Evolutionary conservation across 2,113 vertebrate genomes (phyloP), one percentile per base, ranked within the genome.

Genomic region (Pygathrix nemaeus): DNA sequence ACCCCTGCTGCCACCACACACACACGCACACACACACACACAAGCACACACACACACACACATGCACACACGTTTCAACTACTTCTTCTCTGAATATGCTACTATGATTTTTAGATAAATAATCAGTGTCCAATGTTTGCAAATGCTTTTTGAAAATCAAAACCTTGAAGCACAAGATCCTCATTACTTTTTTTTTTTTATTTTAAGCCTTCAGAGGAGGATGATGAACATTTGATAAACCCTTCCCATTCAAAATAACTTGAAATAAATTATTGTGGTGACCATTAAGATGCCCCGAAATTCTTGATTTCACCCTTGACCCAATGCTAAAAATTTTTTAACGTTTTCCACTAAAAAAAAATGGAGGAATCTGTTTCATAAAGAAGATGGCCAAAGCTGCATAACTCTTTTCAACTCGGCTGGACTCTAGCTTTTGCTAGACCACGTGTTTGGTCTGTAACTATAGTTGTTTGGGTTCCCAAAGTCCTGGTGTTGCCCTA

Each of bases 111-210:
- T 59, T 82, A 81, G 13, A 55, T 64, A 96, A 80, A n/a, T 64
- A 72, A 92, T 90, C 66, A 72, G 27, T 48, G 52, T 45, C 66
- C 61, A 87, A 13, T 73, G 11, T 82, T 88, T 78, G 38, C 18
- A 88, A 68, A 95, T 78, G 17, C 23, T 50, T 66, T 87, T 78
- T 66, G 79, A 96, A 96, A 88, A 81, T 61, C 27, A 81, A 90
- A 90, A 81, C 45, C 17, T 14, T 88, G 35, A 78, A 80, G 40
- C 6, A 17, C 72, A 23, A 73, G 45, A 57, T 75, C 21, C n/a
- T 86, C n/a, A 40, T 78, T 95, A 76, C 50, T 32, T 30, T 64
- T 64, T 89, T 64, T 89, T 93, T 93, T 96, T 76, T 76, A 55
- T 93, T 91, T 90, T 79, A 75, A 90, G 30, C 10, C 35, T 93